Evolutionary conservation across 2,113 vertebrate species (phyloP).

Genomic region (Ictidomys tridecemlineatus): DNA sequence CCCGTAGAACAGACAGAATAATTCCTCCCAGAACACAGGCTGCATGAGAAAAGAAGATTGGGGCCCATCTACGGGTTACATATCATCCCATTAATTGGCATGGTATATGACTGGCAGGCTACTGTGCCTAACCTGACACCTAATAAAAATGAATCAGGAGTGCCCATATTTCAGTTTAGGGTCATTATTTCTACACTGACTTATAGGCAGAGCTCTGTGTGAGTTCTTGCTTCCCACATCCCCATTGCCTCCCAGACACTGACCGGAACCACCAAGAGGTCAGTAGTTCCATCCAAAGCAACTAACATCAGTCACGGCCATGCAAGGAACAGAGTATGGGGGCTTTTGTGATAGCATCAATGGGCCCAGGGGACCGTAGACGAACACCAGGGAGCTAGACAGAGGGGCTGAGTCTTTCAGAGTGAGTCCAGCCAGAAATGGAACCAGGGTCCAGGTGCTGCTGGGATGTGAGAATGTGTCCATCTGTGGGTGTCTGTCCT

Average conservation of each 20-base stretch:
- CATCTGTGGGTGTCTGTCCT: neutral
- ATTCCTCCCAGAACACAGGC: neutral
- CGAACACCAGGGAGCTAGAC: neutral
- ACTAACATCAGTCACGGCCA: neutral
- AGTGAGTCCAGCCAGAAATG: neutral
- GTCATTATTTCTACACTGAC: neutral
- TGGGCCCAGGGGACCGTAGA: neutral
- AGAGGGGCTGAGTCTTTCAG: neutral
- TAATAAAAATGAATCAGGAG: neutral
- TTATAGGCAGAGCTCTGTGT: neutral
- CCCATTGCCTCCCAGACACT: neutral
- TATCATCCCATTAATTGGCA: neutral
- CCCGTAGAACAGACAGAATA: accelerated
- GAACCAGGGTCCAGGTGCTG: neutral
- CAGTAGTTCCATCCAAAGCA: neutral
- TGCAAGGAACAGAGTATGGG: neutral
- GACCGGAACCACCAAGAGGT: no score
- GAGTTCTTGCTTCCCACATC: neutral
- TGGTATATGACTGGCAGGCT: neutral
- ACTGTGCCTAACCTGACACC: neutral
- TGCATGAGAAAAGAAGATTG: accelerated
- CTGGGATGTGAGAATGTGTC: neutral
- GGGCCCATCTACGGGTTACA: neutral
- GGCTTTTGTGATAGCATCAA: neutral
- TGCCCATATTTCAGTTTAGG: neutral